Percentiles rank a stretch among this genome's conserved stretches.
Evolutionary conservation across 2,888 invertebrate species (phyloP).

Genomic region (Seira musarum): DNA sequence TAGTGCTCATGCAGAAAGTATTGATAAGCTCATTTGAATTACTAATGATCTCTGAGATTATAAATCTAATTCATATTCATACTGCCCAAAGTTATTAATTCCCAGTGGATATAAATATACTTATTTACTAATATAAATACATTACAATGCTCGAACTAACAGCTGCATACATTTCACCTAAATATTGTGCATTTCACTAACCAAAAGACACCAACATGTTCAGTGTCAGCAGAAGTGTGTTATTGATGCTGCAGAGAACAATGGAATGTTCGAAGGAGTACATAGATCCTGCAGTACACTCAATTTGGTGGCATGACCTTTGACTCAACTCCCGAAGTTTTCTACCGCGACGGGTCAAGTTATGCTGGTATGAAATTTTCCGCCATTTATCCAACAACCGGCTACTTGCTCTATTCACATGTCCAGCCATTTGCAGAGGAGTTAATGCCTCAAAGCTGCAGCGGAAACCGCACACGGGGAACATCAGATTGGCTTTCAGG

Average conservation of each 20-base stretch:
- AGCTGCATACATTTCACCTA: no score
- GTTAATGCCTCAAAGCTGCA: constrained; percentile 42
- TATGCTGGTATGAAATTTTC: neutral
- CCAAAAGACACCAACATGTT: constrained; percentile 52
- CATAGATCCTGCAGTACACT: constrained; percentile 42
- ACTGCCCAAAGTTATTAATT: no score
- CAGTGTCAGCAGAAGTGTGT: constrained; percentile 40
- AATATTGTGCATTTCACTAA: no score
- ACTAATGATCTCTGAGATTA: no score
- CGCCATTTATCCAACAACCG: constrained; percentile 26
- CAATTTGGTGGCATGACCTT: constrained; percentile 24
- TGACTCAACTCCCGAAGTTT: neutral
- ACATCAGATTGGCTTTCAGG: constrained; percentile 32
- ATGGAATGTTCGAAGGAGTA: constrained; percentile 53
- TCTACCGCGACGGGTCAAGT: neutral
- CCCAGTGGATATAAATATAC: no score
- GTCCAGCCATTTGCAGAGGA: constrained; percentile 34
- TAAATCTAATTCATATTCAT: no score
- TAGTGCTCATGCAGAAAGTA: no score
- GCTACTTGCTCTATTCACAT: constrained; percentile 21
- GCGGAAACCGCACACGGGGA: constrained; percentile 42
- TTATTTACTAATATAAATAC: no score
- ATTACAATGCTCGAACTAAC: no score
- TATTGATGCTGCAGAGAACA: constrained; percentile 48
- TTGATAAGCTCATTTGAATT: no score